Conservation (phyloP, 2,113 vertebrate genomes). For the Sander vitreus region DNA sequence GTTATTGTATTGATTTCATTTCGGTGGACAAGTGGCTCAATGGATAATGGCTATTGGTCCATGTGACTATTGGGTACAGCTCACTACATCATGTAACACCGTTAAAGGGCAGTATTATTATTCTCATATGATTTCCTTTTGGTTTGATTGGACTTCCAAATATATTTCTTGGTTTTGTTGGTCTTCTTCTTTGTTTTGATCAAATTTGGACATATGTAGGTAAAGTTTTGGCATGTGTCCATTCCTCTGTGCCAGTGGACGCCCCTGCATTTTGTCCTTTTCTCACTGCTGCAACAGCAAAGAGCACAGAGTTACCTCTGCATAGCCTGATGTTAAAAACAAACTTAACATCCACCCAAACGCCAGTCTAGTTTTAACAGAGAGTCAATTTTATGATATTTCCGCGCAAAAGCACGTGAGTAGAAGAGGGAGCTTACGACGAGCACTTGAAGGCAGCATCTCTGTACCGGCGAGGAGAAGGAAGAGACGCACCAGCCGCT, state of each 20-base stretch:
- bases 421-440: constrained; percentile 59
- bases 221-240: constrained; percentile 39
- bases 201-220: not conserved
- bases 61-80: constrained; percentile 12
- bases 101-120: not conserved
- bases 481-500: constrained; percentile 62
- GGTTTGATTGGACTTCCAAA: not conserved
- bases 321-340: not conserved
- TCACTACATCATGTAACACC: not conserved
- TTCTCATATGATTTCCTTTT: not conserved
- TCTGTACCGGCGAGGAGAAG: constrained; percentile 56
- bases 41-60: constrained; percentile 18
- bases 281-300: not conserved
- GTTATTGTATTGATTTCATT: constrained; percentile 49
- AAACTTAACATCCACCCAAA: not conserved
- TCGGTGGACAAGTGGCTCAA: constrained; percentile 42
- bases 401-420: constrained; percentile 57
- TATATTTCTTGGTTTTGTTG: not conserved
- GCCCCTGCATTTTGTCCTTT: constrained; percentile 22
- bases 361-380: not conserved
- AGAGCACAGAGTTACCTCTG: not conserved
- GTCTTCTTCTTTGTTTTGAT: not conserved
- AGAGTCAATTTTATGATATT: constrained; percentile 22
- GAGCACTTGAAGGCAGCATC: constrained; percentile 76
- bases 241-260: constrained; percentile 12